Conservation (phyloP, 1,140 invertebrate species). For the Aphelenchoides besseyi region DNA sequence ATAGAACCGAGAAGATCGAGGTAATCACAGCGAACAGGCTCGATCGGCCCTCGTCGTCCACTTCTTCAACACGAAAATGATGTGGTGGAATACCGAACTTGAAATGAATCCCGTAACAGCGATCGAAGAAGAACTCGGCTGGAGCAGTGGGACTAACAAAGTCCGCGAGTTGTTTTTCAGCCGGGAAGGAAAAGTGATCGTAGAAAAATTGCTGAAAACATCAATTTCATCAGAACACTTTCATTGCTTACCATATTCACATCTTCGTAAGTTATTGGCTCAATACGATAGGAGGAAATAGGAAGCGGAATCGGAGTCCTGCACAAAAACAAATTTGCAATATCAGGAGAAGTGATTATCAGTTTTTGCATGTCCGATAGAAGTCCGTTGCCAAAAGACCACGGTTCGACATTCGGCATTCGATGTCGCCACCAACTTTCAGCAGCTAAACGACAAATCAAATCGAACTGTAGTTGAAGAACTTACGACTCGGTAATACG, state of each 20-base stretch:
- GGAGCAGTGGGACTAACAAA: constrained; percentile 10
- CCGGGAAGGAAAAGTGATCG: constrained; percentile 18
- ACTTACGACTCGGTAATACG: constrained; percentile 26
- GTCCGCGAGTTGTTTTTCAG: constrained; percentile 25
- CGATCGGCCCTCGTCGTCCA: constrained; percentile 24
- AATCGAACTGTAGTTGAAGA: neutral
- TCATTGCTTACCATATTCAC: constrained; percentile 32
- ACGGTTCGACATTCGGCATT: constrained; percentile 37
- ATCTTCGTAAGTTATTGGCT: constrained; percentile 25
- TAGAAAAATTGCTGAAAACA: constrained; percentile 33
- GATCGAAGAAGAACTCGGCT: constrained; percentile 49
- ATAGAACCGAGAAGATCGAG: constrained; percentile 17
- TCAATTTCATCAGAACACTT: neutral
- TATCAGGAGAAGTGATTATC: constrained; percentile 35
- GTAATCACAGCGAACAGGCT: constrained; percentile 9
- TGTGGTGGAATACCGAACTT: constrained; percentile 43
- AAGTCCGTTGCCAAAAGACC: constrained; percentile 42
- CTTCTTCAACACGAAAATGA: constrained; percentile 15
- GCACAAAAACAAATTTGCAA: constrained; percentile 38
- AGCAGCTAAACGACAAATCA: constrained; percentile 4
- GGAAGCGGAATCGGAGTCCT: constrained; percentile 41
- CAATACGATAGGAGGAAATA: constrained; percentile 41
- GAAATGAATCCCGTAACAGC: constrained; percentile 31
- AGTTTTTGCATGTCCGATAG: constrained; percentile 43
- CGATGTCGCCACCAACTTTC: constrained; percentile 30